A percentile compares a stretch with the other conserved stretches of the same genome.
phyloP scores from a whole-genome alignment of 2,797 vertebrate species.

The Onychomys leucogaster region DNA sequence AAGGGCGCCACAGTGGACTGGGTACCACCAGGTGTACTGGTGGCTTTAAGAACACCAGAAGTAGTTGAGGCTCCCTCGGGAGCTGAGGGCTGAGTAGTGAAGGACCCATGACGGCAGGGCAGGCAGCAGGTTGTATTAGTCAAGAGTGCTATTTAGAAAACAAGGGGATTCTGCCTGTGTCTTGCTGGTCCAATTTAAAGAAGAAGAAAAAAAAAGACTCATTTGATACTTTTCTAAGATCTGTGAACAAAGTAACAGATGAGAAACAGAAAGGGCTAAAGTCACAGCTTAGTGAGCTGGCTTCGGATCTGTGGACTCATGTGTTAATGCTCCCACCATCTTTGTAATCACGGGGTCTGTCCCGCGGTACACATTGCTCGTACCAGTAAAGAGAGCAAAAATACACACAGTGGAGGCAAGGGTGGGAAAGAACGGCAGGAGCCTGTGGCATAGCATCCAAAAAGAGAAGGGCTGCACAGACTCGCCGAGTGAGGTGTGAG shows the following conservation, averaged over 20 bases:
- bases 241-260: background rate
- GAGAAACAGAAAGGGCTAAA: background rate
- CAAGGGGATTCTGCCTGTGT: background rate
- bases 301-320: background rate
- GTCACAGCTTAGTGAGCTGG: background rate
- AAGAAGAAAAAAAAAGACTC: background rate
- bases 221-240: background rate
- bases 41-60: background rate
- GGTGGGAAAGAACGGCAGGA: background rate
- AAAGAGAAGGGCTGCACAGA: background rate
- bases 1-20: background rate
- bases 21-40: background rate
- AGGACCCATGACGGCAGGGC: background rate
- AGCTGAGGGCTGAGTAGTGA: background rate
- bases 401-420: background rate
- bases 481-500: background rate
- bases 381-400: background rate
- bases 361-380: background rate
- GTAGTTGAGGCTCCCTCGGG: background rate
- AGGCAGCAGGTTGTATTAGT: background rate
- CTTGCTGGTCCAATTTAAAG: background rate
- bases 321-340: background rate
- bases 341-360: background rate
- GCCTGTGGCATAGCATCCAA: background rate
- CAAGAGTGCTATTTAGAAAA: background rate